Conservation (phyloP, 2,888 invertebrate genomes). For the Dilophus febrilis region DNA sequence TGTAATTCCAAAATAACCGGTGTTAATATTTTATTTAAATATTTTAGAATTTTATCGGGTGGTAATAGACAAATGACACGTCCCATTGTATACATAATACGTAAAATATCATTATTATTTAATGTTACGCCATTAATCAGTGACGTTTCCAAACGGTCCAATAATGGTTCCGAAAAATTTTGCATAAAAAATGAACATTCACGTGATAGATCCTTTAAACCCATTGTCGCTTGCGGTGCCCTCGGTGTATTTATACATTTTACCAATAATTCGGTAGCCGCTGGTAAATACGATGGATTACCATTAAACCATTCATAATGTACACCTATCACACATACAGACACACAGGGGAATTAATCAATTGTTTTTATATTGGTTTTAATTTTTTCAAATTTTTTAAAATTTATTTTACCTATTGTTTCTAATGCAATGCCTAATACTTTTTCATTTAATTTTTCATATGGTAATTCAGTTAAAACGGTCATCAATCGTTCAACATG, state of each 20-base stretch:
- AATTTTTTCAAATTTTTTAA: too few species aligned
- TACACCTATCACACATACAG: conserved; percentile 38
- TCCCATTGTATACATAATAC: conserved; percentile 62
- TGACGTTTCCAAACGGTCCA: conserved; percentile 48
- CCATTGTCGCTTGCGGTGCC: conserved; percentile 67
- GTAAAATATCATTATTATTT: conserved; percentile 47
- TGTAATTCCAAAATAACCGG: conserved; percentile 47
- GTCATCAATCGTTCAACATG: conserved; percentile 41
- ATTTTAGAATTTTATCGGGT: conserved; percentile 43
- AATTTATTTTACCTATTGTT: conserved; percentile 44
- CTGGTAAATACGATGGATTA: conserved; percentile 47
- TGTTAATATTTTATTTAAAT: conserved; percentile 50
- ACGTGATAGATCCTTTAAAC: conserved; percentile 70
- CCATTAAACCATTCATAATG: conserved; percentile 74
- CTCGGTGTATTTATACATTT: conserved; percentile 50
- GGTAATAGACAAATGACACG: conserved; percentile 51
- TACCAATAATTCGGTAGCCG: conserved; percentile 49
- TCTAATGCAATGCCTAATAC: conserved; percentile 57
- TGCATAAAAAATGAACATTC: conserved; percentile 62
- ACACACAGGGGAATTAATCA: too few species aligned
- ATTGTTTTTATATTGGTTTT: too few species aligned
- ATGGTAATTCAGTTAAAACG: conserved; percentile 44
- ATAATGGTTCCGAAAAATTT: conserved; percentile 58
- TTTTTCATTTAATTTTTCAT: conserved; percentile 38
- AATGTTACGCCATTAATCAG: conserved; percentile 37